Conservation (phyloP, 2,888 invertebrate species). For the Aspidiotus destructor region DNA sequence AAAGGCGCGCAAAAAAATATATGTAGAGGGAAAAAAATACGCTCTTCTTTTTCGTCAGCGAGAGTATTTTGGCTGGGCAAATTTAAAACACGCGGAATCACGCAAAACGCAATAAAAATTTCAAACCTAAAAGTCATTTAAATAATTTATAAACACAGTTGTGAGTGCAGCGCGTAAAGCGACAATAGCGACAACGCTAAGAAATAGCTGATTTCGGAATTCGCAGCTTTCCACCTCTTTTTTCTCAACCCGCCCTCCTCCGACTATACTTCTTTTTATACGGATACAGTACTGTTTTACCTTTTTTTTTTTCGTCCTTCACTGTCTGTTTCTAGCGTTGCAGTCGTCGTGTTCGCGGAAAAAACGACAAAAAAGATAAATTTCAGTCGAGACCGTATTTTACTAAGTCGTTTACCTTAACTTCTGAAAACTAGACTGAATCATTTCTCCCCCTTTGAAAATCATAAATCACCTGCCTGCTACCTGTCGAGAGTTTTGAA, state of each 20-base stretch:
- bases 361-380: conserved; percentile 30
- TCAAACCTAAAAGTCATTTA: conserved; percentile 29
- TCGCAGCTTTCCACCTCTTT: conserved; percentile 6
- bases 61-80: conserved; percentile 10
- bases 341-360: not conserved
- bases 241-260: not conserved
- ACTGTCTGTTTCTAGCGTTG: not conserved
- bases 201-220: conserved; percentile 26
- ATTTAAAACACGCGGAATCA: conserved; percentile 24
- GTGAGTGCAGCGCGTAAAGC: too few relatives aligned
- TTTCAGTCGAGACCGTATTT: conserved; percentile 28
- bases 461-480: conserved; percentile 32
- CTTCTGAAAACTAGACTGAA: conserved; percentile 29
- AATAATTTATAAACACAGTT: conserved; percentile 23
- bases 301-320: not conserved
- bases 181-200: not conserved
- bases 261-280: not conserved
- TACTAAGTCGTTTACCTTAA: conserved; percentile 33
- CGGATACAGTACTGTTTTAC: not conserved
- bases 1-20: not conserved
- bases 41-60: not conserved
- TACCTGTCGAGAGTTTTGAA: conserved; percentile 33
- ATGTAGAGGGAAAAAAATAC: not conserved
- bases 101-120: conserved; percentile 25
- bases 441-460: conserved; percentile 27